Percentiles rank a stretch among this genome's conserved stretches.
Conservation (phyloP, 2,888 invertebrate genomes). For the Litoditis marina region DNA sequence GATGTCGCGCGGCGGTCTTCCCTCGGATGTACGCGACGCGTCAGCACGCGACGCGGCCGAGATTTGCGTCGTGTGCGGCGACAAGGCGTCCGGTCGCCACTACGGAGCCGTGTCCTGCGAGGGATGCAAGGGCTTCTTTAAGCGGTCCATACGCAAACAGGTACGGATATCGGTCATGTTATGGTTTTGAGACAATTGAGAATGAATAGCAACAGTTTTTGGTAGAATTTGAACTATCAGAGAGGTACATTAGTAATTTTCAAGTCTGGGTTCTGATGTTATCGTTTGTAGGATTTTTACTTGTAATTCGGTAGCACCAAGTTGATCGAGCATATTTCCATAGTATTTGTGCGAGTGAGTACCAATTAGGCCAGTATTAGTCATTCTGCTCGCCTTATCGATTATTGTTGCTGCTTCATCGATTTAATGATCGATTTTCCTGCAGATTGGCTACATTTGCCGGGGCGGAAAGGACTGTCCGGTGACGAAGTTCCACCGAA, state of each 20-base stretch:
- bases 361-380: too few relatives aligned
- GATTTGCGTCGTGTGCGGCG: conserved; percentile 54
- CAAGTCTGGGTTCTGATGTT: not conserved
- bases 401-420: not conserved
- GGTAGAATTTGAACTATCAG: too few relatives aligned
- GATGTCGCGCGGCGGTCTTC: conserved; percentile 8
- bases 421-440: not conserved
- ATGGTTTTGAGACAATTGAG: too few relatives aligned
- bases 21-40: conserved; percentile 11
- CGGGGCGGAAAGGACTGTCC: conserved; percentile 93
- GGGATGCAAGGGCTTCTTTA: conserved; percentile 88
- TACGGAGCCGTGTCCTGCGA: conserved; percentile 59
- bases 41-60: conserved; percentile 24
- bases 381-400: not conserved
- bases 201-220: too few relatives aligned
- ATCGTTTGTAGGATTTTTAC: not conserved
- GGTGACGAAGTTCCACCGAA: conserved; percentile 95
- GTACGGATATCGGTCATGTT: too few relatives aligned
- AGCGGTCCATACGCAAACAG: conserved; percentile 85
- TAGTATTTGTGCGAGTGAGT: too few relatives aligned
- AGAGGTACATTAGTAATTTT: too few relatives aligned
- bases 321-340: too few relatives aligned
- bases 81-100: conserved; percentile 59
- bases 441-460: conserved; percentile 79
- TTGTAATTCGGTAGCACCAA: not conserved